Evolutionary conservation across 2,888 invertebrate species (phyloP), one percentile per base, ranked within the genome.

Genomic region (Amorpha juglandis): DNA sequence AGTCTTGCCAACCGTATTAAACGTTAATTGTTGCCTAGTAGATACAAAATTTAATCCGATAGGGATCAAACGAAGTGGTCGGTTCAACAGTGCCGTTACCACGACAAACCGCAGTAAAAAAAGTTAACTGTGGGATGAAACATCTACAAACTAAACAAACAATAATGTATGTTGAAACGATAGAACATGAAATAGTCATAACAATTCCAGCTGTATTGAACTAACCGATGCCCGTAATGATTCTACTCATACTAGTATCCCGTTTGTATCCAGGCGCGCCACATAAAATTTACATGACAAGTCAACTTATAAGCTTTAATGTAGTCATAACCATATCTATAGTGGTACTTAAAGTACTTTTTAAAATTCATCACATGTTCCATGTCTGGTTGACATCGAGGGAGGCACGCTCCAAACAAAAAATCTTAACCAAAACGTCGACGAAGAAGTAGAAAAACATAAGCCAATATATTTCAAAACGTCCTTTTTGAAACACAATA

Each of bases 321-420:
- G 83, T 83, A 86, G 84, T 78, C 83, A 86, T 86, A 86, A 82
- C 83, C 81, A 82, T 87, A 87, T 80, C 1, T 38, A 38, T 38
- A 0, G 50, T 50, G 50, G 50, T 50, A 19, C 84, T 85, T 79
- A 84, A 79, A 71, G 78, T 71, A 83, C 86, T 84, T 87, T 87
- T 92, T 91, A 87, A 90, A 91, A 92, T 92, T 91, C 91, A 90
- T 88, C 90, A 88, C 90, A 74, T 87, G 88, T 87, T 76, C 74
- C 75, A 82, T 84, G 78, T 76, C 80, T 71, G 75, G 74, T 82
- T 81, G 73, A 81, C 85, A 80, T 83, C 80, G 81, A 86, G 78
- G 80, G 85, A 88, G 84, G 86, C 86, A 83, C 79, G 86, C 84
- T 89, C 89, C 78, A 73, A 80, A 88, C 82, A 87, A 89, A 88